These are phyloP conservation scores for Colius striatus DNA, from an alignment of 2,113 vertebrate genomes.

Conservation along the genomic window DNA sequence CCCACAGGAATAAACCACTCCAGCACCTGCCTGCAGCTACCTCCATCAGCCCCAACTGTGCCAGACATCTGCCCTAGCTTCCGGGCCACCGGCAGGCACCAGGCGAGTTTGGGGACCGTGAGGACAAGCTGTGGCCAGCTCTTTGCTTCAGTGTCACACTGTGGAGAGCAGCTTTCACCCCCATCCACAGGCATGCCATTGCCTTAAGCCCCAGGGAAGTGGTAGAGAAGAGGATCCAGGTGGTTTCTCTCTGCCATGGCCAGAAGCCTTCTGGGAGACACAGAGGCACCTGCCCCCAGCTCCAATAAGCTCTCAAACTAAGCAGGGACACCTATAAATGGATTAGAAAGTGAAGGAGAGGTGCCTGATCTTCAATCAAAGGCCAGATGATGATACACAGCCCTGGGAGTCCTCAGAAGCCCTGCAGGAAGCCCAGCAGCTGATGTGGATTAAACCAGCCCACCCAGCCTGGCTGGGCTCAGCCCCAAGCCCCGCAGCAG, in stretches of 20 bases:
- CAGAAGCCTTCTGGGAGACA: not conserved
- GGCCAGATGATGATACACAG: not conserved
- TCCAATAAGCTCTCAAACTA: not conserved
- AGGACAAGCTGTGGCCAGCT: not conserved
- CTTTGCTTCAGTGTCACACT: fast-evolving
- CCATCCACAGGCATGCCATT: not conserved
- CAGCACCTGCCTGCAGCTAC: not conserved
- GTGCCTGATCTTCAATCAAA: not conserved
- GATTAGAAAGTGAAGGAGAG: conserved; percentile 70
- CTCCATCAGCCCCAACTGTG: not conserved
- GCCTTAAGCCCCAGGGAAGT: not conserved
- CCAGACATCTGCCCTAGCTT: not conserved
- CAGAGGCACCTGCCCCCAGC: not conserved
- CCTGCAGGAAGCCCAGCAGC: not conserved
- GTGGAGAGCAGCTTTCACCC: not conserved
- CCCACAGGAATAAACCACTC: not conserved
- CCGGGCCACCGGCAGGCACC: not conserved
- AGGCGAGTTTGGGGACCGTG: fast-evolving
- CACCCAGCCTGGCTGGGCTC: not conserved
- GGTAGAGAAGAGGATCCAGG: not conserved
- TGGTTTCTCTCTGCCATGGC: not conserved
- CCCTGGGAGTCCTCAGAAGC: not conserved
- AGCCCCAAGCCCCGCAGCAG: not conserved
- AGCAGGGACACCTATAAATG: conserved; percentile 49
- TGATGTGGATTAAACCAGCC: not conserved